phyloP scores from a whole-genome alignment of 2,888 invertebrate genomes.

The Scrobipalpa costella region DNA sequence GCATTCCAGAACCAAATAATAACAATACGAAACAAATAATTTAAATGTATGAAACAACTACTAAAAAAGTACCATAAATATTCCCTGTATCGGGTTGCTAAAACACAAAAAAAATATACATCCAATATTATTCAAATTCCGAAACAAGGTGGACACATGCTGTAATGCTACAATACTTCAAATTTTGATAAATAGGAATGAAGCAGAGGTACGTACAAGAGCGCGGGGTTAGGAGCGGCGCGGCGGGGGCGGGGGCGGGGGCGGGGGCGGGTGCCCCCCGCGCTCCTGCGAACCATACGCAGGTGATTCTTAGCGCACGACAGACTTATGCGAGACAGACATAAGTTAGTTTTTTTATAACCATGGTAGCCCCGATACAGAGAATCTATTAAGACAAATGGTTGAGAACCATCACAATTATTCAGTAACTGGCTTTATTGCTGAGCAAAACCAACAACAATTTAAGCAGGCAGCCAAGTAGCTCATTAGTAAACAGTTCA shows the following conservation, averaged over 20 bases:
- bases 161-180: too few relatives aligned
- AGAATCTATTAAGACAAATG: too few relatives aligned
- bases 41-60: neutral
- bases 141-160: too few relatives aligned
- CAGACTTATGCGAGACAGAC: too few relatives aligned
- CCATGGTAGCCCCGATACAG: neutral
- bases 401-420: too few relatives aligned
- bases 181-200: neutral
- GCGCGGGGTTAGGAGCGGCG: neutral
- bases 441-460: too few relatives aligned
- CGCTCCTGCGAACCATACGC: conserved; percentile 90
- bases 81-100: neutral
- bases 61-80: neutral
- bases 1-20: neutral
- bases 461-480: too few relatives aligned
- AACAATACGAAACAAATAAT: neutral
- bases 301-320: conserved; percentile 47
- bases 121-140: too few relatives aligned
- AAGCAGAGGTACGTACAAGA: neutral
- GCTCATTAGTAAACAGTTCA: too few relatives aligned
- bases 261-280: conserved; percentile 62
- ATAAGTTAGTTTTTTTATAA: too few relatives aligned
- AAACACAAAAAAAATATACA: neutral
- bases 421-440: too few relatives aligned
- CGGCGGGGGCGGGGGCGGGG: conserved; percentile 39